A percentile compares a stretch with the other conserved stretches of the same genome.
Conservation (phyloP, 2,797 vertebrate genomes). For the Pantherophis alleghaniensis region DNA sequence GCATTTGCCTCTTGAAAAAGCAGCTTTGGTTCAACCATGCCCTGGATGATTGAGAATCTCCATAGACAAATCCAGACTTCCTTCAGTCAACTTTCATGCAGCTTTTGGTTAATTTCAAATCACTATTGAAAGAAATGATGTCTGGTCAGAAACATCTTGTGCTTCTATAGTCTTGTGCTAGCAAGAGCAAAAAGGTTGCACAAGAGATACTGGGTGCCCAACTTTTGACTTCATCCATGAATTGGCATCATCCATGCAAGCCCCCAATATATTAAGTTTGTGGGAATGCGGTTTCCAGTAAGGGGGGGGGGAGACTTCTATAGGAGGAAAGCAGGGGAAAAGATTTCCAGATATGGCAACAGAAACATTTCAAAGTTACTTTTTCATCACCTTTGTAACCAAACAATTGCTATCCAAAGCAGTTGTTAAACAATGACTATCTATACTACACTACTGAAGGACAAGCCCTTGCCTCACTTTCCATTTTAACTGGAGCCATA, state of each 20-base stretch:
- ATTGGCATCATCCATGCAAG: neutral
- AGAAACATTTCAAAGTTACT: neutral
- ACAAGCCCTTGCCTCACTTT: neutral
- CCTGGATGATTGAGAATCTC: too few relatives aligned
- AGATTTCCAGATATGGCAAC: neutral
- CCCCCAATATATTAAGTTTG: neutral
- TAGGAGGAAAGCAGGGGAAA: neutral
- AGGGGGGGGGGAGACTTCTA: neutral
- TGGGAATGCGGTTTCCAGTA: neutral
- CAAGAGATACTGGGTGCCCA: neutral
- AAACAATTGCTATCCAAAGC: neutral
- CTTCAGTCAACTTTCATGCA: neutral
- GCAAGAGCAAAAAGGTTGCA: neutral
- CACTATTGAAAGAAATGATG: neutral
- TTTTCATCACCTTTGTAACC: neutral
- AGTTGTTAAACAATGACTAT: neutral
- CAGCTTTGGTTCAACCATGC: too few relatives aligned
- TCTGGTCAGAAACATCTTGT: neutral
- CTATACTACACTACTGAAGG: neutral
- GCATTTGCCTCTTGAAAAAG: too few relatives aligned
- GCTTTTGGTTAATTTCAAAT: neutral
- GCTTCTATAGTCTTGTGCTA: neutral
- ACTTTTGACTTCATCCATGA: neutral
- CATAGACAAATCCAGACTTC: neutral
- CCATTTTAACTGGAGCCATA: neutral